Evolutionary conservation across 2,113 vertebrate genomes (phyloP).

Genomic region (Amphiprion ocellaris): DNA sequence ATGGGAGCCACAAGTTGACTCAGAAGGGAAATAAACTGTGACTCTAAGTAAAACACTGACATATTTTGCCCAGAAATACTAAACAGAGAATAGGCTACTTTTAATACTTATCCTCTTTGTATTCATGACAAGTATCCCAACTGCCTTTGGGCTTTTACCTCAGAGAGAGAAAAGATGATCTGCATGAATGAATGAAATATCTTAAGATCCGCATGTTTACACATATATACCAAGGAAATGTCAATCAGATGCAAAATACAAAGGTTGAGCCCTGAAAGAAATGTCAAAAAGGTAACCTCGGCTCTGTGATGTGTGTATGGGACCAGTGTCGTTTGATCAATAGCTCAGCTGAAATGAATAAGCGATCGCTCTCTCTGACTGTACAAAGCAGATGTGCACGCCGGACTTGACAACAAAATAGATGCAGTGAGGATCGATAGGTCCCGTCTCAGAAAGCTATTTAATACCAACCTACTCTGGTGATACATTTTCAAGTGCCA

Average conservation of each 20-base stretch:
- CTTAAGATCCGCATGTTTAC: constrained; percentile 76
- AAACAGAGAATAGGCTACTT: constrained; percentile 28
- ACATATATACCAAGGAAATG: constrained; percentile 73
- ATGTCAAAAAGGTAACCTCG: constrained; percentile 68
- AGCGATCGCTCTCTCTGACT: constrained; percentile 21
- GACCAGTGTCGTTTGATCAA: constrained; percentile 63
- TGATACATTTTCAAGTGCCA: background rate
- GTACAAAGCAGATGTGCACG: constrained; percentile 25
- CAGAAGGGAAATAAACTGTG: constrained; percentile 39
- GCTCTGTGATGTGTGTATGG: constrained; percentile 26
- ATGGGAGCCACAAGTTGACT: constrained; percentile 30
- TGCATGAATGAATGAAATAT: constrained; percentile 70
- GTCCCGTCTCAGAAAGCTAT: constrained; percentile 6
- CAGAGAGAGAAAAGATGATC: constrained; percentile 52
- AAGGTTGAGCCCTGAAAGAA: constrained; percentile 65
- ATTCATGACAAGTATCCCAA: constrained; percentile 47
- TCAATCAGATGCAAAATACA: constrained; percentile 82
- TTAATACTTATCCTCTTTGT: constrained; percentile 39
- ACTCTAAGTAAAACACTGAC: constrained; percentile 25
- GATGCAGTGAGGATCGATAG: constrained; percentile 17
- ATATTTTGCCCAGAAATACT: constrained; percentile 23
- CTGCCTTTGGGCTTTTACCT: constrained; percentile 53
- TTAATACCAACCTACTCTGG: constrained; percentile 6
- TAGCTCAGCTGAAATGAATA: constrained; percentile 72
- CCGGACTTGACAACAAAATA: constrained; percentile 19